phyloP scores from a whole-genome alignment of 2,888 invertebrate genomes.

The Thereva nobilitata region DNA sequence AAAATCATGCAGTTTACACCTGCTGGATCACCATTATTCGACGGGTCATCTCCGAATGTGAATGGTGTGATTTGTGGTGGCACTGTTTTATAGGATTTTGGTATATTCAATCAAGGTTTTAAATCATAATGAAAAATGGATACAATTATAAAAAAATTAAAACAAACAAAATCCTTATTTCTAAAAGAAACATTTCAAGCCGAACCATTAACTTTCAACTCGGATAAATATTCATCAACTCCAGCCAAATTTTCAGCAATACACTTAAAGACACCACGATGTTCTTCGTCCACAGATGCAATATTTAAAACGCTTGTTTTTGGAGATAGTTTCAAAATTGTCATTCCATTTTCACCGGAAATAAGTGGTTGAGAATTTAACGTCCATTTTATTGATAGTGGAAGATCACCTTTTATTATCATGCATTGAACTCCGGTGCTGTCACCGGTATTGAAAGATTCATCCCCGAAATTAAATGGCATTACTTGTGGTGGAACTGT shows the following conservation, averaged over 20 bases:
- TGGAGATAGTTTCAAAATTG: constrained; percentile 63
- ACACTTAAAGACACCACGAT: constrained; percentile 76
- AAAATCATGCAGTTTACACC: constrained; percentile 61
- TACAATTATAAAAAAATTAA: not conserved
- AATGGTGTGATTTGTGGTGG: constrained; percentile 68
- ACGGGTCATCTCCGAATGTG: constrained; percentile 67
- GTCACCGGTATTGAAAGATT: constrained; percentile 71
- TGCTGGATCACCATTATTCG: constrained; percentile 66
- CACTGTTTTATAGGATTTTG: constrained; percentile 50
- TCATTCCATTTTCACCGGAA: constrained; percentile 60
- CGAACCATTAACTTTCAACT: constrained; percentile 74
- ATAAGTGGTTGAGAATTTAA: constrained; percentile 59
- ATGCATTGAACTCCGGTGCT: constrained; percentile 72
- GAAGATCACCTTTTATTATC: constrained; percentile 77
- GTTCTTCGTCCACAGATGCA: constrained; percentile 68
- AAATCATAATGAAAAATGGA: not conserved
- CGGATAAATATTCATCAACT: constrained; percentile 67
- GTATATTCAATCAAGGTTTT: not conserved
- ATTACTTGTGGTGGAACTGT: constrained; percentile 36
- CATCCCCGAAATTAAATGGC: constrained; percentile 71
- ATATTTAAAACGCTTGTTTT: constrained; percentile 70
- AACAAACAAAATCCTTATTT: not conserved
- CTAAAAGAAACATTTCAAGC: not conserved
- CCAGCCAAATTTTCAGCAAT: constrained; percentile 73
- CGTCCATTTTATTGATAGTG: constrained; percentile 76